Base-by-base conservation (phyloP, 2,113 vertebrate genomes). In the Ovibos moschatus region DNA sequence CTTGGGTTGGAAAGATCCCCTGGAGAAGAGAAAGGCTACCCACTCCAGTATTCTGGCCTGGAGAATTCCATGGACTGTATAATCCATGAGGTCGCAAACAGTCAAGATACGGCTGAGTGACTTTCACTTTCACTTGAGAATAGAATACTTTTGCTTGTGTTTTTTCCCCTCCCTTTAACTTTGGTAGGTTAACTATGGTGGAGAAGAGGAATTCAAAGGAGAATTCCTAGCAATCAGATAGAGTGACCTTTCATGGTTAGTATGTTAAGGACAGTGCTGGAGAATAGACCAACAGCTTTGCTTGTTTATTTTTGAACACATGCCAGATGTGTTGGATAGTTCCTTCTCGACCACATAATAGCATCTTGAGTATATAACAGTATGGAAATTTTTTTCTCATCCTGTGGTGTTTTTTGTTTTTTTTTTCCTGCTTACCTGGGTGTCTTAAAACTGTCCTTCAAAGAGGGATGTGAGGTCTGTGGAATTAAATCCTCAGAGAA, bases 281-380 rank as follows among this genome's bases (percentile, higher is more conserved):
- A 47, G 25, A 90, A 84, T 19, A 93, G 47, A 97, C 33, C 58
- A 19, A 47, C 58, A 36, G 23, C 30, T 91, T 91, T 89, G 27
- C n/a, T 51, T 89, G 40, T 50, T 95, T 90, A 90, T 94, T 43
- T n/a, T 95, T 94, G 93, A 95, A 78, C 40, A 96, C 51, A 53
- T 78, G 71, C 36, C 25, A 83, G 15, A 62, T 79, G 9, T 88
- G n/a, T 89, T 88, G 82, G 78, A 71, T 97, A 19, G 58, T 21
- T 95, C 28, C 28, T 12, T 95, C n/a, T 89, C 86, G 57, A 92
- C 47, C 57, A n/a, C 67, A 40, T 76, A 84, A 62, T 82, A 88
- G 17, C 67, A 81, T 96, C 43, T 88, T 19, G 28, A 76, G 53
- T 94, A 95, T 15, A 14, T 84, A 71, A 51, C 43, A 93, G 15